Conservation (phyloP, 2,113 vertebrate species). For the Cryptoleucopteryx plumbea region DNA sequence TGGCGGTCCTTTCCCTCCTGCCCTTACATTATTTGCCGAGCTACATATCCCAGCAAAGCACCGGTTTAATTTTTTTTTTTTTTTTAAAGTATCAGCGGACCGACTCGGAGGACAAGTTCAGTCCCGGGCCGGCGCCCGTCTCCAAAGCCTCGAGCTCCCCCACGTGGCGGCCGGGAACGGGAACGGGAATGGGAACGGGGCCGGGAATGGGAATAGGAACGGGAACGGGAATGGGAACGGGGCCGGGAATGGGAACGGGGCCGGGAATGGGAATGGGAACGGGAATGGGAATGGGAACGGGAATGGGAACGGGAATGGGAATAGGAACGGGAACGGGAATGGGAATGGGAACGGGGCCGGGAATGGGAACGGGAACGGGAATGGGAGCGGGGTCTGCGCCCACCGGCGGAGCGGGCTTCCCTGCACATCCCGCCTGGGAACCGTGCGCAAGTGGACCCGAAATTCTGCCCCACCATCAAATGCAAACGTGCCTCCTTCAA, state of each 20-base stretch:
- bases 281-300: not conserved
- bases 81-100: not conserved
- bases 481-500: accelerated
- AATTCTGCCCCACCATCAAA: not conserved
- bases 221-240: too few species aligned
- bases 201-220: accelerated
- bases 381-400: too few species aligned
- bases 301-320: not conserved
- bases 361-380: accelerated
- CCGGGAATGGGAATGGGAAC: too few species aligned
- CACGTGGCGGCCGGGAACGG: constrained; percentile 48
- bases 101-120: not conserved
- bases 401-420: accelerated
- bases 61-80: not conserved
- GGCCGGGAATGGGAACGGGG: too few species aligned
- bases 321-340: not conserved
- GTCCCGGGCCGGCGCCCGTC: not conserved
- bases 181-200: not conserved
- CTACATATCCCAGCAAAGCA: not conserved
- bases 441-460: accelerated
- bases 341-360: not conserved
- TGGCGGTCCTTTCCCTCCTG: not conserved
- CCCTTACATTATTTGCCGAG: not conserved
- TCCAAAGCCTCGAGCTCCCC: constrained; percentile 67
- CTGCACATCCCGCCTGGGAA: not conserved